A percentile compares a stretch with the other conserved stretches of the same genome.
These are phyloP conservation scores for Tokudaia muenninki DNA, from an alignment of 2,797 vertebrate genomes.

Conservation along the genomic window DNA sequence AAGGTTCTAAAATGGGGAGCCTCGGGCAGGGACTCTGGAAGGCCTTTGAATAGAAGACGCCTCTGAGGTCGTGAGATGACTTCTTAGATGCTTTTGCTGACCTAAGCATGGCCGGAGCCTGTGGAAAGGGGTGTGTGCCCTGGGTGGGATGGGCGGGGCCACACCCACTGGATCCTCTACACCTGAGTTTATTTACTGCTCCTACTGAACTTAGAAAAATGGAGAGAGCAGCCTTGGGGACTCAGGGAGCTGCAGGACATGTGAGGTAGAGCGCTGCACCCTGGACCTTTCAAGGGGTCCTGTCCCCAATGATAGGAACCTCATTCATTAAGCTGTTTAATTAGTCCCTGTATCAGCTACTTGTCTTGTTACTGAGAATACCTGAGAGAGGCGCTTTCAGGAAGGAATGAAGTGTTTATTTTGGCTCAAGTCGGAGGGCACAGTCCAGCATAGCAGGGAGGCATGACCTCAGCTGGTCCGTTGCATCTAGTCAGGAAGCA, in stretches of 20 bases:
- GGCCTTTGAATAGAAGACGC: background rate
- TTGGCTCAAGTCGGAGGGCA: background rate
- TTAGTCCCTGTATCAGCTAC: background rate
- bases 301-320: no score
- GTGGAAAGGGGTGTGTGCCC: background rate
- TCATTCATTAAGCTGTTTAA: no score
- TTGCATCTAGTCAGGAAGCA: background rate
- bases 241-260: background rate
- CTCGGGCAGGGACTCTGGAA: background rate
- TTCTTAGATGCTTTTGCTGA: background rate
- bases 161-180: background rate
- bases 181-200: background rate
- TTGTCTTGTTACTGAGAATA: background rate
- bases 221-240: background rate
- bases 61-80: background rate
- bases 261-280: background rate
- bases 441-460: background rate
- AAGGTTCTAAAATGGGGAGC: background rate
- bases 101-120: background rate
- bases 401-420: background rate
- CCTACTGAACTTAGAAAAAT: background rate
- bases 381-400: background rate
- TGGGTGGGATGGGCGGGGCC: no score
- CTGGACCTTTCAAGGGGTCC: background rate
- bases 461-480: no score